phyloP scores from a whole-genome alignment of 2,797 vertebrate species.

The Bucorvus abyssinicus region DNA sequence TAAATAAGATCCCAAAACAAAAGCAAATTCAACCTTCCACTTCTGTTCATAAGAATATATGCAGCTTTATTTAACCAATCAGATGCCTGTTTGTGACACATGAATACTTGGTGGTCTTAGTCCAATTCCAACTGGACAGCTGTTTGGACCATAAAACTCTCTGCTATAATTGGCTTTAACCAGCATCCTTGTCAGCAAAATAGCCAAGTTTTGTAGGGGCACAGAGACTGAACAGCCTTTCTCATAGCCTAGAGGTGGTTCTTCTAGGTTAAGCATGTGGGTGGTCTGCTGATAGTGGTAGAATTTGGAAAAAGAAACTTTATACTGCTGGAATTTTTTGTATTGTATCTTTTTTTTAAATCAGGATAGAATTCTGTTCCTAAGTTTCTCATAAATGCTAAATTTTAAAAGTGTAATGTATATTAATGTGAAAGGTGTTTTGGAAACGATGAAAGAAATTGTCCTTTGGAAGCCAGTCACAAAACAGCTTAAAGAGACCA shows the following conservation, averaged over 20 bases:
- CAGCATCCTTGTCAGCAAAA: conserved; percentile 9
- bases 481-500: not conserved
- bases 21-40: conserved; percentile 54
- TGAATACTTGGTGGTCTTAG: conserved; percentile 62
- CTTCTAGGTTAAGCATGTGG: conserved; percentile 38
- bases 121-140: conserved; percentile 42
- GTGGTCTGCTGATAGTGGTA: conserved; percentile 49
- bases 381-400: not conserved
- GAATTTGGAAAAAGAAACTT: not conserved
- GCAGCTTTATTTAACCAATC: conserved; percentile 21
- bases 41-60: conserved; percentile 61
- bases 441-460: not conserved
- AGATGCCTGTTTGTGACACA: not conserved
- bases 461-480: not conserved
- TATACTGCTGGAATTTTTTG: not conserved
- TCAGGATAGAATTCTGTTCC: not conserved
- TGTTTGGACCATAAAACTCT: conserved; percentile 55
- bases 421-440: not conserved
- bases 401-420: not conserved
- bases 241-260: conserved; percentile 59
- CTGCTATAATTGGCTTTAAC: conserved; percentile 30
- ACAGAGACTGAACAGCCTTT: conserved; percentile 26
- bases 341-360: not conserved
- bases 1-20: conserved; percentile 68
- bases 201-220: conserved; percentile 10